phyloP scores from a whole-genome alignment of 2,113 vertebrate species.

The Bolborhynchus lineola region DNA sequence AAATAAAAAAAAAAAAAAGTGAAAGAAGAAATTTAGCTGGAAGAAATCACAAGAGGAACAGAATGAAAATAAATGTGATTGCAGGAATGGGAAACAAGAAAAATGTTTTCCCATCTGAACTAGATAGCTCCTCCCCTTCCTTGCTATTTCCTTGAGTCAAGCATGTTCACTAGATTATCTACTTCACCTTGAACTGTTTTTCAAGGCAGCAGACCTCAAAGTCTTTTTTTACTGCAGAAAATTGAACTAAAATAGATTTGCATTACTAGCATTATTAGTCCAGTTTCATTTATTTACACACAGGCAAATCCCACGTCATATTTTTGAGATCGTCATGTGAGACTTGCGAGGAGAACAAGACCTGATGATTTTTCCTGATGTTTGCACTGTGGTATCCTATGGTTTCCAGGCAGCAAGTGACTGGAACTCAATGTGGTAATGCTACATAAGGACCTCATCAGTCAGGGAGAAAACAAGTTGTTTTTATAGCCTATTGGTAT shows the following conservation, averaged over 20 bases:
- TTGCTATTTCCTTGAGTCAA: background rate
- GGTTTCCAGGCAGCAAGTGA: background rate
- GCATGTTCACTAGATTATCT: background rate
- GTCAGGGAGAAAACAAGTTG: background rate
- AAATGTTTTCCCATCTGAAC: background rate
- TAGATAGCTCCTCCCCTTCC: background rate
- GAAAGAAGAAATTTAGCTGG: background rate
- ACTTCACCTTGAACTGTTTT: constrained; percentile 12
- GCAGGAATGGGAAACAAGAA: background rate
- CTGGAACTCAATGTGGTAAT: background rate
- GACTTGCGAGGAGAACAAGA: background rate
- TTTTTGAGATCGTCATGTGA: background rate
- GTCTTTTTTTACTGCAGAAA: background rate
- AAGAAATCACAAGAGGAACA: background rate
- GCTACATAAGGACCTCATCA: fast-evolving
- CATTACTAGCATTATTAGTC: background rate
- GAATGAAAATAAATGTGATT: background rate
- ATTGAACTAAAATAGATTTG: background rate
- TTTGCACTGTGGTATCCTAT: background rate
- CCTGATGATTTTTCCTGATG: background rate
- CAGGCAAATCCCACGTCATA: background rate
- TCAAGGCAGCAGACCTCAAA: background rate
- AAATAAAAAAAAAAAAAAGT: background rate
- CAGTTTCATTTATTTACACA: background rate
- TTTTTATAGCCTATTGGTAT: background rate